These are phyloP conservation scores for Pithys albifrons DNA, from an alignment of 2,113 vertebrate genomes.

Conservation along the genomic window DNA sequence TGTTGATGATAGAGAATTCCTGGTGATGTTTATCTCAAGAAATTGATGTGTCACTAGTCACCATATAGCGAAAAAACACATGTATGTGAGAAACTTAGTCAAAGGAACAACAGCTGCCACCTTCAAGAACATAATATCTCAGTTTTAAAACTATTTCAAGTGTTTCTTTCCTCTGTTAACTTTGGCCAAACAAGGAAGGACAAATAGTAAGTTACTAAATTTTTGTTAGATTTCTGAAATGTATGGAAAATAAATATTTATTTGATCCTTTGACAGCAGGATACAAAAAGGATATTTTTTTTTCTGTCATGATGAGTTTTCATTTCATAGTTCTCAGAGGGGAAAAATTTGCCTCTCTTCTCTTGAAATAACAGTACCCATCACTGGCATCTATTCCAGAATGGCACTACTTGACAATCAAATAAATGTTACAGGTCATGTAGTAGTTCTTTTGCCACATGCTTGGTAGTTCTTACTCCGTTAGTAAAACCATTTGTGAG, in stretches of 20 bases:
- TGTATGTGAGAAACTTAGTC: background rate
- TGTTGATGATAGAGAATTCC: background rate
- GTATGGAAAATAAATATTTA: background rate
- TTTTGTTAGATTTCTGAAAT: background rate
- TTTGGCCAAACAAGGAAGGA: background rate
- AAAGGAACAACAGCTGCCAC: background rate
- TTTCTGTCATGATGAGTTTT: background rate
- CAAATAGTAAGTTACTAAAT: background rate
- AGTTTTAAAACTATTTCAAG: background rate
- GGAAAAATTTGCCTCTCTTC: background rate
- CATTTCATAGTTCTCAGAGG: background rate
- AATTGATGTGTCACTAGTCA: background rate
- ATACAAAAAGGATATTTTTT: background rate
- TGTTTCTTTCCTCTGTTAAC: background rate
- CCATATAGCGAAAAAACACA: background rate
- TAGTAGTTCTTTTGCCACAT: background rate
- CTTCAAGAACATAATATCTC: background rate
- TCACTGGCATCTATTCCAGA: background rate
- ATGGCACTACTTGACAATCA: background rate
- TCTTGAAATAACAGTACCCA: background rate
- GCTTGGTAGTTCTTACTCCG: background rate
- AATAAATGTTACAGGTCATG: background rate
- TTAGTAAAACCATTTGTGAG: background rate
- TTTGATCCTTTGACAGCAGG: background rate
- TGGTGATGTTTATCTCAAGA: background rate